Percentiles rank a stretch among this genome's conserved stretches.
phyloP scores from a whole-genome alignment of 2,797 vertebrate genomes.

The Sciaenops ocellatus region DNA sequence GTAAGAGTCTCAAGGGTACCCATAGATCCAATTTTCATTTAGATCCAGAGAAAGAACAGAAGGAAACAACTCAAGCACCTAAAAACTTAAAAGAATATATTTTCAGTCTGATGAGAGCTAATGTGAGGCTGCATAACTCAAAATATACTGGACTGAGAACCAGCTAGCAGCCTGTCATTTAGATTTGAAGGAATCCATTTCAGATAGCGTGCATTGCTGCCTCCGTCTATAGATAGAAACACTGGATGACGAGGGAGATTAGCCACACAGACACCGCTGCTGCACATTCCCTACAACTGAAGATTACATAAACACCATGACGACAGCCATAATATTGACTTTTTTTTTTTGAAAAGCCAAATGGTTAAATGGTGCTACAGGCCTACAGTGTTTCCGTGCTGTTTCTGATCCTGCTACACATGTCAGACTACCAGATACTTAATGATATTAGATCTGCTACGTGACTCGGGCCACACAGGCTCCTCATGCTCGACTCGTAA shows the following conservation, averaged over 20 bases:
- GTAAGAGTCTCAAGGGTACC: too few species aligned
- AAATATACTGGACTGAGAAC: neutral
- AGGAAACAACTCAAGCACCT: neutral
- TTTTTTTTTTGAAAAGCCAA: conserved; percentile 8
- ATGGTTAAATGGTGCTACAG: conserved; percentile 14
- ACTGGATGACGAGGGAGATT: conserved; percentile 24
- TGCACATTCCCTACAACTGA: conserved; percentile 34
- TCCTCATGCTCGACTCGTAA: neutral
- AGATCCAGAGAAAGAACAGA: neutral
- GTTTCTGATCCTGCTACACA: conserved; percentile 7
- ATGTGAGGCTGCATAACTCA: conserved; percentile 12
- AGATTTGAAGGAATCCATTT: conserved; percentile 47
- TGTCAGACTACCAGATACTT: conserved; percentile 5
- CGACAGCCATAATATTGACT: conserved; percentile 36
- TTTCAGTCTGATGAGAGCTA: neutral
- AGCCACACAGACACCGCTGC: conserved; percentile 17
- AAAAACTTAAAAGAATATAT: neutral
- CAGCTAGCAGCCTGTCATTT: conserved; percentile 11
- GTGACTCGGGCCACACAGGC: conserved; percentile 28
- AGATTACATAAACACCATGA: conserved; percentile 55
- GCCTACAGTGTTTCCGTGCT: conserved; percentile 10
- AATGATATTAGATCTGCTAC: conserved; percentile 30
- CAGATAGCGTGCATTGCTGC: conserved; percentile 9
- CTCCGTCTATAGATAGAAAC: conserved; percentile 53
- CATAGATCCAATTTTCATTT: too few species aligned